These are phyloP conservation scores for Tragelaphus strepsiceros DNA, from an alignment of 2,113 vertebrate species.

Conservation along the genomic window DNA sequence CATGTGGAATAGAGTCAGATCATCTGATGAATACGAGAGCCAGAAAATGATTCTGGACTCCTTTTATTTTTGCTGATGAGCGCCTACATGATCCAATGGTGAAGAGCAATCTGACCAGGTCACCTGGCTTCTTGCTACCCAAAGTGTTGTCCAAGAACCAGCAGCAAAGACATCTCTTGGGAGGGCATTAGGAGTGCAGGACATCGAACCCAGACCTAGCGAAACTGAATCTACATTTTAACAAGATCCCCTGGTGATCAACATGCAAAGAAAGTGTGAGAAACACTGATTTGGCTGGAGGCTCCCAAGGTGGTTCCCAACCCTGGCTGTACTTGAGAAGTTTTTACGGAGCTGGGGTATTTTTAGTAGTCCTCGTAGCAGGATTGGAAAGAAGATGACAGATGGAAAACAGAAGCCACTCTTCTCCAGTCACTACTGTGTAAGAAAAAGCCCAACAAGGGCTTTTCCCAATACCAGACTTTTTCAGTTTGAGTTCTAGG, in stretches of 20 bases:
- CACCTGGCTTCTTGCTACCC: neutral
- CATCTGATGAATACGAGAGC: neutral
- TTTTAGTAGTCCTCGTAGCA: neutral
- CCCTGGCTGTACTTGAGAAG: neutral
- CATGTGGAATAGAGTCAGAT: neutral
- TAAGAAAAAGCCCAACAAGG: neutral
- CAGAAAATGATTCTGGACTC: neutral
- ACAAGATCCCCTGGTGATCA: neutral
- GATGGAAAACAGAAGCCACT: neutral
- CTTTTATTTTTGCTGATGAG: constrained; percentile 7
- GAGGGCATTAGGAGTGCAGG: neutral
- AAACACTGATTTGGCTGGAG: neutral
- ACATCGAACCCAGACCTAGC: neutral
- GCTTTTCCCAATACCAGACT: neutral
- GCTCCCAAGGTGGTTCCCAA: neutral
- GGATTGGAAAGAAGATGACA: neutral
- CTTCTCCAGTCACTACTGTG: neutral
- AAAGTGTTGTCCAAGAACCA: neutral
- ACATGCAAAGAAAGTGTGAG: neutral
- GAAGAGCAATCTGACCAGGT: neutral
- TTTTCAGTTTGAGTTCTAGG: constrained; percentile 16
- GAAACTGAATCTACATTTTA: neutral
- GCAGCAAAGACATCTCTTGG: neutral
- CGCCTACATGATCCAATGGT: neutral
- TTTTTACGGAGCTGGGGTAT: neutral